Base-by-base conservation (phyloP, 2,797 vertebrate genomes). In the Typhlichthys eigenmanni region DNA sequence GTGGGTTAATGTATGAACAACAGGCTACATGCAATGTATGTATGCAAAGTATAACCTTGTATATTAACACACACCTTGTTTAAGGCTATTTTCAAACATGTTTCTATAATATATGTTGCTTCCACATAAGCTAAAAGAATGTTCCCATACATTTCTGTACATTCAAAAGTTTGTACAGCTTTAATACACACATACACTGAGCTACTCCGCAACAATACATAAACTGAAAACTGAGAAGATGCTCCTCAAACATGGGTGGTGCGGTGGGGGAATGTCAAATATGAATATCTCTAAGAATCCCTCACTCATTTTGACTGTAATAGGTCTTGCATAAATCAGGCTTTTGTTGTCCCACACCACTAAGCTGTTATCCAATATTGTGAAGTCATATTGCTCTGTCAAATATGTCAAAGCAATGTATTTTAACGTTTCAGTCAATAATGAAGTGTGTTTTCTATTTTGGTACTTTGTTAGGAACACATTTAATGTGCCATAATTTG, bases 201-300 rank as follows among this genome's bases (percentile, higher is more conserved):
- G 34, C 34, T 38, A 38, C 5, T 38, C 34, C 34, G 7, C 34
- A 38, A 8, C 2, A 5, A 5, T 1, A 8, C 34, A 1, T 38
- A 55, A 46, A 75, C 57, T 45, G 60, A 65, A 81, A 69, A 79
- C 75, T 76, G 60, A 71, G 63, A 86, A 79, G 76, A 82, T 79
- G 81, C 58, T 72, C 75, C 79, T 80, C 55, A 86, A 85, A 87
- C 79, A 79, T 84, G 12, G 58, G 81, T 69, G 24, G 24, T 76
- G 61, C 62, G 47, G 48, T 49, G 1, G 55, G 76, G 67, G 66
- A 81, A 86, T 83, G 81, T 81, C 77, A 83, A 73, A 78, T 75
- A 71, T 11, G 77, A 76, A 76, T 47, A 16, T 81, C 83, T 89
- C 80, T 85, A 82, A 83, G 79, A 75, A 70, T 85, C 83, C 87